These are phyloP conservation scores for Nothobranchius kuhntae DNA, from an alignment of 2,113 vertebrate species.

Conservation along the genomic window DNA sequence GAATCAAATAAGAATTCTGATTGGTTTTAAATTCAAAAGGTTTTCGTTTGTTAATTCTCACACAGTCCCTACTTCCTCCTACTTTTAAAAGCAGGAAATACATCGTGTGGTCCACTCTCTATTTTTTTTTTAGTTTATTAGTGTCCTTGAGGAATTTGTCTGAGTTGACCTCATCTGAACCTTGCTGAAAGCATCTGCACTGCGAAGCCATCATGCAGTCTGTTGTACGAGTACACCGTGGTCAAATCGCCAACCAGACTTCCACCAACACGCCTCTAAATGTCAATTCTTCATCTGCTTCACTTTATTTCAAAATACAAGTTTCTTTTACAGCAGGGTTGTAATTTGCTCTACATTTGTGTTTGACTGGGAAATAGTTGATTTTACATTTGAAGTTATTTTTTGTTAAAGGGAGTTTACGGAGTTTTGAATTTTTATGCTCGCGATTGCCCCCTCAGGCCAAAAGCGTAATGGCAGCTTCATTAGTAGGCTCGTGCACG, in stretches of 20 bases:
- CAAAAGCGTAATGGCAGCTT: too few species aligned
- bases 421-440: too few species aligned
- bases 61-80: slow-evolving; percentile 14
- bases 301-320: slow-evolving; percentile 21
- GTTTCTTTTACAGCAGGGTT: too few species aligned
- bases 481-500: too few species aligned
- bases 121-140: slow-evolving; percentile 11
- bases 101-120: slow-evolving; percentile 11
- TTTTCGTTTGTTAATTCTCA: slow-evolving; percentile 30
- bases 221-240: slow-evolving; percentile 4
- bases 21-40: slow-evolving; percentile 21
- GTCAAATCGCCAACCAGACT: not conserved
- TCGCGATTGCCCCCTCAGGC: too few species aligned
- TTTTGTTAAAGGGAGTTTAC: too few species aligned
- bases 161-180: slow-evolving; percentile 47
- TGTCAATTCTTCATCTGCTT: not conserved
- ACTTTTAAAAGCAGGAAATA: slow-evolving; percentile 24
- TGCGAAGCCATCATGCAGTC: slow-evolving; percentile 12
- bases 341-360: too few species aligned
- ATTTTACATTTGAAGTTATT: too few species aligned
- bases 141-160: slow-evolving; percentile 11
- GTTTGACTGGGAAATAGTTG: too few species aligned
- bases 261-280: not conserved
- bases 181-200: slow-evolving; percentile 19
- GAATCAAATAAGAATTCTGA: not conserved